These are phyloP conservation scores for Eleutherodactylus coqui DNA, from an alignment of 2,797 vertebrate genomes.

Conservation along the genomic window DNA sequence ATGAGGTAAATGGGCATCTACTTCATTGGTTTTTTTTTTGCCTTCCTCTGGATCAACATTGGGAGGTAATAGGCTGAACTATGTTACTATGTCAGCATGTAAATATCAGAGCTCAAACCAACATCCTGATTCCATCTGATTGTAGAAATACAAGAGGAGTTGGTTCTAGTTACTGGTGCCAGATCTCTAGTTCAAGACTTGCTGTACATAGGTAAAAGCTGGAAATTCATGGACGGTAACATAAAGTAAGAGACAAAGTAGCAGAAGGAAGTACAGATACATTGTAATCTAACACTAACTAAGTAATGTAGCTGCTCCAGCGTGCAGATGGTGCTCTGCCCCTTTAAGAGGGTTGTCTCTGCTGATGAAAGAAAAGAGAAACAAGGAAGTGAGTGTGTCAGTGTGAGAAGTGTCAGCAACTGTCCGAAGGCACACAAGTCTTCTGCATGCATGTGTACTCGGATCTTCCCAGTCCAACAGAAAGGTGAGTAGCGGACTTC, in stretches of 20 bases:
- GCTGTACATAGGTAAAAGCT: neutral
- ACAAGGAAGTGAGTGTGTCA: constrained; percentile 43
- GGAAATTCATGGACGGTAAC: neutral
- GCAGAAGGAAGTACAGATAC: neutral
- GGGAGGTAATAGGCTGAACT: too few species aligned
- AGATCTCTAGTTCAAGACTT: too few species aligned
- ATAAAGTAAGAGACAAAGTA: neutral
- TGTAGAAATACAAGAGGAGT: too few species aligned
- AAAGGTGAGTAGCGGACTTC: neutral
- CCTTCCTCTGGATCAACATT: too few species aligned
- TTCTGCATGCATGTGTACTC: neutral
- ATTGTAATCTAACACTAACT: neutral
- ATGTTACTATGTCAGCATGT: too few species aligned
- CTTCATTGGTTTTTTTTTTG: too few species aligned
- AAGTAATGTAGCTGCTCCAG: neutral
- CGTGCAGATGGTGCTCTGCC: constrained; percentile 24
- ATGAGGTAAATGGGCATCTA: too few species aligned
- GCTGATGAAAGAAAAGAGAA: constrained; percentile 35
- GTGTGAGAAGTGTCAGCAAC: constrained; percentile 17
- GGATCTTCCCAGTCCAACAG: neutral
- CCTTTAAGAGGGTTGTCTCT: constrained; percentile 47
- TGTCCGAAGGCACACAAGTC: neutral
- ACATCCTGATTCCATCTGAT: too few species aligned
- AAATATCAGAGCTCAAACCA: too few species aligned
- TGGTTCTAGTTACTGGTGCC: too few species aligned